A percentile compares a stretch with the other conserved stretches of the same genome.
phyloP scores from a whole-genome alignment of 2,797 vertebrate species.

The Agapornis canus region DNA sequence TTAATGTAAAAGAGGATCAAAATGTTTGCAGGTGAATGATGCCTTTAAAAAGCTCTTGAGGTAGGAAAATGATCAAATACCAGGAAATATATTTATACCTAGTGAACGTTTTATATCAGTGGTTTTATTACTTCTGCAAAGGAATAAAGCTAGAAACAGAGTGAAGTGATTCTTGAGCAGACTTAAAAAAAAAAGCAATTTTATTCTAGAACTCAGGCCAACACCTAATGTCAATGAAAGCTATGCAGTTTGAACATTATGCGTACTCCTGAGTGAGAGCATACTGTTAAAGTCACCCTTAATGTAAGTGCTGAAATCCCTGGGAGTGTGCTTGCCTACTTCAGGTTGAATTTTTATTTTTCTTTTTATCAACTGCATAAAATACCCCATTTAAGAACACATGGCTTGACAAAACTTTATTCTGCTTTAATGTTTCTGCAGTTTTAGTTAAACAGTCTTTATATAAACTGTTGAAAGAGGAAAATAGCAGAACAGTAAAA shows the following conservation, averaged over 20 bases:
- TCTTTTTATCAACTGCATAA: constrained; percentile 26
- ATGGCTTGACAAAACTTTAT: constrained; percentile 26
- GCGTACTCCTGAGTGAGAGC: not conserved
- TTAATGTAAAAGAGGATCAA: not conserved
- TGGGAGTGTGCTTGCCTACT: not conserved
- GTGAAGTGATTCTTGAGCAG: not conserved
- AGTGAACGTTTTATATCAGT: not conserved
- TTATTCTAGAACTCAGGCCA: not conserved
- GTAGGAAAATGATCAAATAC: not conserved
- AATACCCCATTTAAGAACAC: constrained; percentile 43
- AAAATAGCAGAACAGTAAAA: constrained; percentile 27
- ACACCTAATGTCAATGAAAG: not conserved
- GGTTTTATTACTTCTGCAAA: not conserved
- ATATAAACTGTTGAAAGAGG: not conserved
- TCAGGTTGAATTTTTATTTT: not conserved
- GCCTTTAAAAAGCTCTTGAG: not conserved
- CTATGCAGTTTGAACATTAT: not conserved
- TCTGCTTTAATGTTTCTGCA: constrained; percentile 26
- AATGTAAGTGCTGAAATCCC: constrained; percentile 1
- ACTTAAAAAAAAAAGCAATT: not conserved
- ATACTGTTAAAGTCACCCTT: not conserved
- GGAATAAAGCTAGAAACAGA: not conserved
- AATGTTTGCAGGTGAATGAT: not conserved
- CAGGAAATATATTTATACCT: not conserved
- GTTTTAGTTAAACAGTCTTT: not conserved